Evolutionary conservation across 2,888 invertebrate species (phyloP), one percentile per base, ranked within the genome.

Genomic region (Aleiodes leptofemur): DNA sequence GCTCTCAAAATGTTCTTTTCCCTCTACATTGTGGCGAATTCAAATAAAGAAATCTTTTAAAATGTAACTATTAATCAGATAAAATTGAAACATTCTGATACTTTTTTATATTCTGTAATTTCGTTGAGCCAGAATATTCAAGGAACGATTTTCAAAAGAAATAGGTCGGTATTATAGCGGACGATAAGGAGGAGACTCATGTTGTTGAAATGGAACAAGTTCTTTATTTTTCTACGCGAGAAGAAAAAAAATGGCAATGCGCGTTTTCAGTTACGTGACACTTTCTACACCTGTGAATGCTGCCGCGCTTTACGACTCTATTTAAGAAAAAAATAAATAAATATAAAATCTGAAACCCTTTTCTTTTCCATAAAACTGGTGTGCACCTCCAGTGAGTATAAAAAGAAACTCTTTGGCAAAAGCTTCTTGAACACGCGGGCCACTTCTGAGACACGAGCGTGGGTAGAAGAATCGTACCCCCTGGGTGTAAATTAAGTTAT

Each of bases 401-500:
- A 71, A 57, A 72, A 31, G 38, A 55, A 57, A 70, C 64, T 66
- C 50, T 69, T 75, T 71, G 16, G 23, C 56, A 56, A 66, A 71
- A 71, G 64, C 66, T 70, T 70, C 68, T 73, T 72, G 64, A 64
- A 48, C 56, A 61, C 51, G 31, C 43, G 51, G 59, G 48, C 34
- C 61, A 74, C 71, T 72, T 68, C 29, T 59, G 68, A 71, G 69
- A 34, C 43, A 69, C 16, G 71, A 70, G 77, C 77, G 80, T 77
- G 75, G 75, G 77, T 76, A 76, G 72, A 76, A 74, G 77, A 78
- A 77, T 73, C 57, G 74, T 56, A 73, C 71, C 56, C 76, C 77
- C 73, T 76, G 77, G 74, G 77, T 74, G 76, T 79, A 79, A 80
- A 80, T 79, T 78, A 79, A 73, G 73, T 79, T 77, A 78, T 79